Evolutionary conservation across 1,140 invertebrate genomes (phyloP).

Genomic region (Drosophila nikananu): DNA sequence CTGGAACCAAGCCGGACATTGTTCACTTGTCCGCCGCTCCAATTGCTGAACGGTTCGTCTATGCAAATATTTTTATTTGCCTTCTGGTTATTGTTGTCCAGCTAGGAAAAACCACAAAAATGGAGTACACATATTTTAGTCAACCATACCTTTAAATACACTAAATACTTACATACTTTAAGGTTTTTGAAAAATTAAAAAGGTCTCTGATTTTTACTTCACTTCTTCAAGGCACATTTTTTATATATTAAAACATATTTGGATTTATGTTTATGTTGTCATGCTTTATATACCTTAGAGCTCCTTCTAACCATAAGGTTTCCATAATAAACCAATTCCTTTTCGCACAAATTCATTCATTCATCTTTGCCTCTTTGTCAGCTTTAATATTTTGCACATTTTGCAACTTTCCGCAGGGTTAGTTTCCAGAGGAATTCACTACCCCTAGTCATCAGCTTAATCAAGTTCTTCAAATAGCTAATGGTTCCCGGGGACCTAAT

Average conservation of each 20-base stretch:
- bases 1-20: slow-evolving; percentile 20
- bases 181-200: background rate
- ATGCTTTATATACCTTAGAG: background rate
- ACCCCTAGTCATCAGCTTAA: slow-evolving; percentile 46
- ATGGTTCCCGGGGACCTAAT: slow-evolving; percentile 68
- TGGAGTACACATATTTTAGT: background rate
- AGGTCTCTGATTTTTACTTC: background rate
- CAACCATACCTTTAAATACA: background rate
- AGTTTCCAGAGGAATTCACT: slow-evolving; percentile 20
- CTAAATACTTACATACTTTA: background rate
- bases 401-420: slow-evolving; percentile 38
- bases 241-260: background rate
- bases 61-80: slow-evolving; percentile 83
- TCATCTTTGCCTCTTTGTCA: slow-evolving; percentile 11
- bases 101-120: slow-evolving; percentile 40
- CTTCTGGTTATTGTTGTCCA: slow-evolving; percentile 65
- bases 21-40: slow-evolving; percentile 69
- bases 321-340: slow-evolving; percentile 7
- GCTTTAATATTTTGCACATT: slow-evolving; percentile 60
- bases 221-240: background rate
- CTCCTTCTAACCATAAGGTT: background rate
- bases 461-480: slow-evolving; percentile 52
- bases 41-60: slow-evolving; percentile 73
- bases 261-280: background rate
- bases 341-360: slow-evolving; percentile 40